A percentile compares a stretch with the other conserved stretches of the same genome.
phyloP scores from a whole-genome alignment of 2,113 vertebrate genomes.

The Strigops habroptila region DNA sequence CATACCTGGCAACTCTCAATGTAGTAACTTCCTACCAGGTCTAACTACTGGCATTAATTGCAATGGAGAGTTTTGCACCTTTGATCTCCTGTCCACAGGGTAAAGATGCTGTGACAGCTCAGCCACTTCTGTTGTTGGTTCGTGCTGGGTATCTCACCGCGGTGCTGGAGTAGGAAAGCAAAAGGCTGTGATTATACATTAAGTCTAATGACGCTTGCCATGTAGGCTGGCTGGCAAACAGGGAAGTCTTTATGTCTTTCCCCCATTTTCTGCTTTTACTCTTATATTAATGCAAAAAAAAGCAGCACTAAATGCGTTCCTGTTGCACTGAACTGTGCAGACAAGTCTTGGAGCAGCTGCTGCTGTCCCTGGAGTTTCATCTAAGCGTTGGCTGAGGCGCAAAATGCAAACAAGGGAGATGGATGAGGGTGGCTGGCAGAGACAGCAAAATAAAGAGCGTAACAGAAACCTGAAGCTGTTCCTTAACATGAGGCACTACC shows the following conservation, averaged over 20 bases:
- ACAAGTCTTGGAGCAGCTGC: background rate
- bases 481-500: background rate
- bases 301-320: background rate
- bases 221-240: background rate
- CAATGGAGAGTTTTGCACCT: background rate
- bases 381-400: background rate
- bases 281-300: background rate
- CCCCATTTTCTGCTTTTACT: background rate
- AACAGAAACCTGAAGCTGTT: background rate
- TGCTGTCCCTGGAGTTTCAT: background rate
- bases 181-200: background rate
- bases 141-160: fast-evolving
- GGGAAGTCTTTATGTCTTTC: background rate
- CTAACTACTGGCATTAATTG: background rate
- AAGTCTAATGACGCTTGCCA: background rate
- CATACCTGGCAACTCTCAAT: fast-evolving
- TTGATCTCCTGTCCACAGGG: slow-evolving; percentile 2
- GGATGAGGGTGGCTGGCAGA: background rate
- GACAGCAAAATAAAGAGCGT: background rate
- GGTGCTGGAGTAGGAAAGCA: background rate
- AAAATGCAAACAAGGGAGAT: background rate
- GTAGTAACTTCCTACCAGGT: background rate
- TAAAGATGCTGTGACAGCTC: background rate
- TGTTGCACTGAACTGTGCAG: background rate
- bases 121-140: background rate